These are phyloP conservation scores for Gallinago paraguaiae DNA, from an alignment of 2,113 vertebrate species.

Conservation along the genomic window DNA sequence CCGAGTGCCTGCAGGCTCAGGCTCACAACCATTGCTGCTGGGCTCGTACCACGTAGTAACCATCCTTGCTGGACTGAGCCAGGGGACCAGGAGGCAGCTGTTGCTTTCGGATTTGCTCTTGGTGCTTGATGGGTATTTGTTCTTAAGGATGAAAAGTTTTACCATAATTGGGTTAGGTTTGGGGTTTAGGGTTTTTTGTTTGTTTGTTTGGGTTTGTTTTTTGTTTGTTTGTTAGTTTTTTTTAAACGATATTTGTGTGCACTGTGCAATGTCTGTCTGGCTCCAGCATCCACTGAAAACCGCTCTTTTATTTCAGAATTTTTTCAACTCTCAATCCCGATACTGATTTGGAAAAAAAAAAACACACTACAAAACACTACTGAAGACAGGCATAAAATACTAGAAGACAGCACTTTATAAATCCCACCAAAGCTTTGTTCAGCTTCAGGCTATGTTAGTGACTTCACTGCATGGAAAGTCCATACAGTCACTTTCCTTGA, in stretches of 20 bases:
- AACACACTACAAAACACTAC: background rate
- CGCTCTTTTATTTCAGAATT: background rate
- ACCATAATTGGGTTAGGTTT: background rate
- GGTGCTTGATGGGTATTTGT: slow-evolving; percentile 39
- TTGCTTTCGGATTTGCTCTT: slow-evolving; percentile 9
- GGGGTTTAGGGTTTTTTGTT: background rate
- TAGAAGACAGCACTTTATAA: slow-evolving; percentile 56
- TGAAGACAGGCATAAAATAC: slow-evolving; percentile 39
- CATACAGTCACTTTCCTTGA: background rate
- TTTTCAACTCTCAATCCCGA: slow-evolving; percentile 3
- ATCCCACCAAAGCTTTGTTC: slow-evolving; percentile 42
- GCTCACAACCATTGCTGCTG: slow-evolving; percentile 38
- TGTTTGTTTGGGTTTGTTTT: background rate
- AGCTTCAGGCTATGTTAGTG: background rate
- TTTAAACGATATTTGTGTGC: background rate
- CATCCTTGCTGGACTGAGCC: slow-evolving; percentile 1
- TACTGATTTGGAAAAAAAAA: slow-evolving; percentile 21
- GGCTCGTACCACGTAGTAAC: background rate
- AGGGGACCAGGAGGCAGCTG: background rate
- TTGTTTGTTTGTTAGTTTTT: background rate
- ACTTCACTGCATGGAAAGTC: slow-evolving; percentile 29
- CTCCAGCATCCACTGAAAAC: slow-evolving; percentile 25
- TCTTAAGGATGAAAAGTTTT: slow-evolving; percentile 18
- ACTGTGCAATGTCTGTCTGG: slow-evolving; percentile 39
- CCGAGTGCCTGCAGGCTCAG: slow-evolving; percentile 63